A percentile compares a stretch with the other conserved stretches of the same genome.
Conservation (phyloP, 2,888 invertebrate genomes). For the Quadroppia sp. region DNA sequence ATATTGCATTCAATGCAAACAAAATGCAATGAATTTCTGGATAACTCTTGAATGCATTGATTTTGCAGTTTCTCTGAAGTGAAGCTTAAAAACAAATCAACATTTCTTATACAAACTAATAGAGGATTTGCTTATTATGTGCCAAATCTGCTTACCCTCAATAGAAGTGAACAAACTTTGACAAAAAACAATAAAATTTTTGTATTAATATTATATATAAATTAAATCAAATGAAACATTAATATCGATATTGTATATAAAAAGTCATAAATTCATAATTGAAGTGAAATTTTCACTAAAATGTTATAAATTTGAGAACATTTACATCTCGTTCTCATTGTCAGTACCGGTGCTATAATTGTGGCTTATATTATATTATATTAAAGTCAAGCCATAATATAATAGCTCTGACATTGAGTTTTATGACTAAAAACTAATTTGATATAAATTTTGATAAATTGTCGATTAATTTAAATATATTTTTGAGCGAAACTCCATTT, state of each 20-base stretch:
- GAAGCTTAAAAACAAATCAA: background rate
- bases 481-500: background rate
- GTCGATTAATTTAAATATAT: background rate
- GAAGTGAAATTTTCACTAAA: too few relatives aligned
- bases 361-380: too few relatives aligned
- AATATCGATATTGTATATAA: too few relatives aligned
- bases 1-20: background rate
- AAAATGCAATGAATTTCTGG: conserved; percentile 11
- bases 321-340: too few relatives aligned
- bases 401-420: conserved; percentile 2
- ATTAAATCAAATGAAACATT: too few relatives aligned
- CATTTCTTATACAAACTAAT: background rate
- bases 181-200: too few relatives aligned
- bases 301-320: too few relatives aligned
- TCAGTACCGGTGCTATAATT: background rate
- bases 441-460: background rate
- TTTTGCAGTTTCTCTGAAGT: conserved; percentile 26
- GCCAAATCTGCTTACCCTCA: background rate
- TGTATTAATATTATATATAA: too few relatives aligned
- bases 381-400: background rate
- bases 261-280: too few relatives aligned
- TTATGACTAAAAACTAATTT: conserved; percentile 5
- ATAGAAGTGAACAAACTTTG: too few relatives aligned
- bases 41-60: conserved; percentile 13
- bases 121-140: background rate